Percentiles rank a stretch among this genome's conserved stretches.
These are phyloP conservation scores for Agrilus cyanescens DNA, from an alignment of 2,888 invertebrate species.

Conservation along the genomic window DNA sequence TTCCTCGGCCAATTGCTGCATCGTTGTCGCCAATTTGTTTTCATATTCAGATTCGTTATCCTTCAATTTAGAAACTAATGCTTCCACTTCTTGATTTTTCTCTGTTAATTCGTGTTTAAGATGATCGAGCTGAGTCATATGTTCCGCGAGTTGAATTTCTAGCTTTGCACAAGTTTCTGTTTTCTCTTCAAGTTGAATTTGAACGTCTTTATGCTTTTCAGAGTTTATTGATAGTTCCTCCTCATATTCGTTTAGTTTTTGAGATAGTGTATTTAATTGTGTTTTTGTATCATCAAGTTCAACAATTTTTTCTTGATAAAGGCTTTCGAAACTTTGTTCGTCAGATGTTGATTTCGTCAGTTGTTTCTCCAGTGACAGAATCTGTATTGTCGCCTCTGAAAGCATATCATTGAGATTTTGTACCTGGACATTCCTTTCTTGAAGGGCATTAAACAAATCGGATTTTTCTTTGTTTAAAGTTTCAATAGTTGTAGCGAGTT, in stretches of 20 bases:
- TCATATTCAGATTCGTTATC: slow-evolving; percentile 32
- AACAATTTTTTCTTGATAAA: slow-evolving; percentile 8
- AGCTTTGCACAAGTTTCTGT: too few species aligned
- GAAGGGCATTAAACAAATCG: slow-evolving; percentile 28
- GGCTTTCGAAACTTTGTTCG: slow-evolving; percentile 3
- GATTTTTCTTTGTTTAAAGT: slow-evolving; percentile 26
- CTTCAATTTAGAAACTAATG: slow-evolving; percentile 19
- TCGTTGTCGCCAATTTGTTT: slow-evolving; percentile 21
- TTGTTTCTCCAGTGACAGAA: slow-evolving; percentile 4
- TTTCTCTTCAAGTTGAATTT: too few species aligned
- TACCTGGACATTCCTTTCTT: slow-evolving; percentile 29
- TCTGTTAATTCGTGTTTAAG: slow-evolving; percentile 4
- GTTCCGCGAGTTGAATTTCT: too few species aligned
- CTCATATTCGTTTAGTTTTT: too few species aligned
- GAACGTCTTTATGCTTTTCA: too few species aligned
- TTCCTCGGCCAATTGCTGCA: slow-evolving; percentile 27
- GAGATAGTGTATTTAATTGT: too few species aligned
- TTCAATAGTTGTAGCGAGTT: slow-evolving; percentile 23
- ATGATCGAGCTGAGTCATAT: background rate
- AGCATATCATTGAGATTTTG: slow-evolving; percentile 33
- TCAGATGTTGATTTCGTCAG: background rate
- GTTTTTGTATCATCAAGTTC: slow-evolving; percentile 12
- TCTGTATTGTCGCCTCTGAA: slow-evolving; percentile 12
- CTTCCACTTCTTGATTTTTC: slow-evolving; percentile 20
- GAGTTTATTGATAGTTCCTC: too few species aligned